Percentiles rank a stretch among this genome's conserved stretches.
phyloP scores from a whole-genome alignment of 2,113 vertebrate species.

The Serinus canaria region DNA sequence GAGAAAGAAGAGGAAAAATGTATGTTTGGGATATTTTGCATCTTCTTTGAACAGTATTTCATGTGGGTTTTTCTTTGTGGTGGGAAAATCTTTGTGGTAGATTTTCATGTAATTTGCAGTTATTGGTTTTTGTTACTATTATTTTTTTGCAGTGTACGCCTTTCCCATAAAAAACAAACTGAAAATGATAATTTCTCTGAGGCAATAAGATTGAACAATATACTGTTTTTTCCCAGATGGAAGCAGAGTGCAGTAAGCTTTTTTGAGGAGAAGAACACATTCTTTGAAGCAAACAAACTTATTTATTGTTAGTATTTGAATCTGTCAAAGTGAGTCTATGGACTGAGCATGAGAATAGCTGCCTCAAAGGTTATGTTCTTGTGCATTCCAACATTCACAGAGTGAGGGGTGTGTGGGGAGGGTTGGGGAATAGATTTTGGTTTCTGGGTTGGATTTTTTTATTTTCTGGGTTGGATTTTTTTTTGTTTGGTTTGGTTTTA shows the following conservation, averaged over 20 bases:
- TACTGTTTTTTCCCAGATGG: neutral
- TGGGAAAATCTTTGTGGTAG: neutral
- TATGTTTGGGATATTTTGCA: neutral
- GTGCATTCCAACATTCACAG: slow-evolving; percentile 28
- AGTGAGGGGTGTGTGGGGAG: neutral
- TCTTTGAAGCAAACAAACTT: neutral
- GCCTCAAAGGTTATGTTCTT: slow-evolving; percentile 45
- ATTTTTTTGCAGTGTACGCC: neutral
- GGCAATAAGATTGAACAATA: neutral
- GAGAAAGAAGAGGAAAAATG: neutral
- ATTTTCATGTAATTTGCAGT: neutral
- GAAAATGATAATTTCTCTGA: neutral
- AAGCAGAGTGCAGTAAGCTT: neutral
- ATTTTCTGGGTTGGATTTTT: neutral
- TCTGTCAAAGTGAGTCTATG: slow-evolving; percentile 27
- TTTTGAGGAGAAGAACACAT: neutral
- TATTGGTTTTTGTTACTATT: neutral
- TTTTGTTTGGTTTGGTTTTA: neutral
- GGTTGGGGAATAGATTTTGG: neutral
- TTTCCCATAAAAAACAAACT: neutral
- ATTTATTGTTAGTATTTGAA: neutral
- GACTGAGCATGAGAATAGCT: slow-evolving; percentile 38
- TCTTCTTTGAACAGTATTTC: neutral
- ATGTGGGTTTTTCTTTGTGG: neutral
- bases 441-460: neutral